phyloP scores from a whole-genome alignment of 2,113 vertebrate genomes.

The Salvelinus fontinalis region DNA sequence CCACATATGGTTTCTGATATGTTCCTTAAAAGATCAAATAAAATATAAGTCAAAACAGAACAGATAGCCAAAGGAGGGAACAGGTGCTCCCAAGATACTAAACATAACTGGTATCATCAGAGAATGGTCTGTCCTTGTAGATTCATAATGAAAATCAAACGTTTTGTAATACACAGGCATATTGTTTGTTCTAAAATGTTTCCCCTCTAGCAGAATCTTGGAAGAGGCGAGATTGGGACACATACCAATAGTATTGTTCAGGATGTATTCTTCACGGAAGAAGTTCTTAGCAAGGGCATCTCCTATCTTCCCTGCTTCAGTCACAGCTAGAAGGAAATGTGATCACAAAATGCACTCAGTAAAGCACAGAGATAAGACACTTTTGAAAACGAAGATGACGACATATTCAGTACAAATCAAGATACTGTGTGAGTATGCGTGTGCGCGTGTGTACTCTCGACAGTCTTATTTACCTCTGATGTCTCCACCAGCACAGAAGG shows the following conservation, averaged over 20 bases:
- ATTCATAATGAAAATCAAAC: not conserved
- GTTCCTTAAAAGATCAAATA: slow-evolving; percentile 69
- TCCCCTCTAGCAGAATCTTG: no score
- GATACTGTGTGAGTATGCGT: not conserved
- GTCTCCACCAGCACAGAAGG: slow-evolving; percentile 96
- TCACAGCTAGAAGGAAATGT: slow-evolving; percentile 70
- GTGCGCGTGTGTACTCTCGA: not conserved
- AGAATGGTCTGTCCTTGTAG: no score
- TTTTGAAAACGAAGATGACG: not conserved
- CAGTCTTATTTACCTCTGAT: slow-evolving; percentile 80
- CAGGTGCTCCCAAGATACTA: no score
- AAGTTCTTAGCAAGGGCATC: slow-evolving; percentile 73
- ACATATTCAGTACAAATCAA: not conserved
- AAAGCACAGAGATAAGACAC: not conserved
- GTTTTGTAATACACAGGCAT: not conserved
- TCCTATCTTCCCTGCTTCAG: slow-evolving; percentile 76
- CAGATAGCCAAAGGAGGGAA: not conserved
- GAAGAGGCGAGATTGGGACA: slow-evolving; percentile 7
- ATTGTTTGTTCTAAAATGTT: not conserved
- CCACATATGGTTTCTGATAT: slow-evolving; percentile 87
- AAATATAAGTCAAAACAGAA: not conserved
- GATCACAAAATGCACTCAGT: not conserved
- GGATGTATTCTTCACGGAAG: slow-evolving; percentile 86
- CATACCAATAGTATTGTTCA: slow-evolving; percentile 88
- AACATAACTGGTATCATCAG: no score